These are phyloP conservation scores for Pedicia rivosa DNA, from an alignment of 2,888 invertebrate species.

Conservation along the genomic window DNA sequence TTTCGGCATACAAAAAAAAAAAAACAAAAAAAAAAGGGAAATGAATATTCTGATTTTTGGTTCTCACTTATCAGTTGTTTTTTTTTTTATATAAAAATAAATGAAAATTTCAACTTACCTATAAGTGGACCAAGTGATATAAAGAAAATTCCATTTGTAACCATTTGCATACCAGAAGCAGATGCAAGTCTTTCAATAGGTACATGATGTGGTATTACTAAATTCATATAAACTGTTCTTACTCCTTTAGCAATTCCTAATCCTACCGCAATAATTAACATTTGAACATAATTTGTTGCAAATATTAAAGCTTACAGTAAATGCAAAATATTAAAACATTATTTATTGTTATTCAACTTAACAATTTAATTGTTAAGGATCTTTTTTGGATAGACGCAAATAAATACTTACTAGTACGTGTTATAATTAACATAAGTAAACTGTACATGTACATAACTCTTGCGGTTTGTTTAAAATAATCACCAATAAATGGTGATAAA, in stretches of 20 bases:
- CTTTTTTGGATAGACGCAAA: too few relatives aligned
- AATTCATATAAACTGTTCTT: slow-evolving; percentile 48
- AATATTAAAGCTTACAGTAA: slow-evolving; percentile 27
- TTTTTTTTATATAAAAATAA: too few relatives aligned
- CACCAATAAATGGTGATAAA: slow-evolving; percentile 47
- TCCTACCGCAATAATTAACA: slow-evolving; percentile 35
- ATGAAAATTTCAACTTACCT: too few relatives aligned
- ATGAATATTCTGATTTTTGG: too few relatives aligned
- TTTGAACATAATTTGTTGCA: slow-evolving; percentile 21
- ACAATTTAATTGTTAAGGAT: too few relatives aligned
- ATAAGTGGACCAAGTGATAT: slow-evolving; percentile 44
- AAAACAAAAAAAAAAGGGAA: too few relatives aligned
- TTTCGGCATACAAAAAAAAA: too few relatives aligned
- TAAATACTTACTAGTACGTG: slow-evolving; percentile 42
- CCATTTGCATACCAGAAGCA: slow-evolving; percentile 54
- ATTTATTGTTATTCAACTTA: too few relatives aligned
- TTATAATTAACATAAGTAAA: slow-evolving; percentile 39
- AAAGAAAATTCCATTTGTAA: slow-evolving; percentile 46
- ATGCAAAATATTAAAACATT: neutral
- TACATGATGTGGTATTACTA: slow-evolving; percentile 51
- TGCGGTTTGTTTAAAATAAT: slow-evolving; percentile 41
- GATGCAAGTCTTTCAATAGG: slow-evolving; percentile 47
- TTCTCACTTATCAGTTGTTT: too few relatives aligned
- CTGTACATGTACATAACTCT: slow-evolving; percentile 47
- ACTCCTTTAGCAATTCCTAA: slow-evolving; percentile 53